These are phyloP conservation scores for Eumacrocentrus americanus DNA, from an alignment of 2,888 invertebrate species.

Conservation along the genomic window DNA sequence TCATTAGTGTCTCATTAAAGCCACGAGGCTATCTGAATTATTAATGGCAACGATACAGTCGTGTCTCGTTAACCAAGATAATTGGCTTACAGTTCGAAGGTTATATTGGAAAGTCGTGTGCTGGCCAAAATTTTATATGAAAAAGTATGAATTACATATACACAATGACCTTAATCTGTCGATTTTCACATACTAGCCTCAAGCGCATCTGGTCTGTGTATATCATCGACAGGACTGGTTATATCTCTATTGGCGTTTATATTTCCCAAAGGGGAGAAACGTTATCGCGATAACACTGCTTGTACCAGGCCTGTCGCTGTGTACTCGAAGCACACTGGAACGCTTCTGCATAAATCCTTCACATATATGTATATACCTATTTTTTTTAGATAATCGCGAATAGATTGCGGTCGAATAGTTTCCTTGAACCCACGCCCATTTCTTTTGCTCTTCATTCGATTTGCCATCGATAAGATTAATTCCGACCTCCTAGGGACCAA, in stretches of 20 bases:
- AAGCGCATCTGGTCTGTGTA: not conserved
- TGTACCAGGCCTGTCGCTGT: no score
- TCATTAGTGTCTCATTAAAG: slow-evolving; percentile 21
- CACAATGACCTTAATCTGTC: not conserved
- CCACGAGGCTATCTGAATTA: slow-evolving; percentile 16
- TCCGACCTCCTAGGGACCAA: not conserved
- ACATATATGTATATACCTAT: not conserved
- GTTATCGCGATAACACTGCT: not conserved
- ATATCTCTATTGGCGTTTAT: not conserved
- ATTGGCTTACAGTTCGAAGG: slow-evolving; percentile 1
- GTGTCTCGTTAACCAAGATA: not conserved
- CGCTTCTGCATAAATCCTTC: no score
- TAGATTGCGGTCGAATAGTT: not conserved
- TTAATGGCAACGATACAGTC: slow-evolving; percentile 20
- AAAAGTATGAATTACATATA: no score
- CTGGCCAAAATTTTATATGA: not conserved
- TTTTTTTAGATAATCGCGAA: not conserved
- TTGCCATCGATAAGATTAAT: not conserved
- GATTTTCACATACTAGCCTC: not conserved
- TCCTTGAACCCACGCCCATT: not conserved
- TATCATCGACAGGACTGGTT: not conserved
- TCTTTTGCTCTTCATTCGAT: not conserved
- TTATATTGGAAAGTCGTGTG: not conserved
- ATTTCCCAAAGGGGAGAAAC: not conserved
- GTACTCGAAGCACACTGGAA: no score